phyloP scores from a whole-genome alignment of 2,888 invertebrate species.

The Leptopilina myrica region DNA sequence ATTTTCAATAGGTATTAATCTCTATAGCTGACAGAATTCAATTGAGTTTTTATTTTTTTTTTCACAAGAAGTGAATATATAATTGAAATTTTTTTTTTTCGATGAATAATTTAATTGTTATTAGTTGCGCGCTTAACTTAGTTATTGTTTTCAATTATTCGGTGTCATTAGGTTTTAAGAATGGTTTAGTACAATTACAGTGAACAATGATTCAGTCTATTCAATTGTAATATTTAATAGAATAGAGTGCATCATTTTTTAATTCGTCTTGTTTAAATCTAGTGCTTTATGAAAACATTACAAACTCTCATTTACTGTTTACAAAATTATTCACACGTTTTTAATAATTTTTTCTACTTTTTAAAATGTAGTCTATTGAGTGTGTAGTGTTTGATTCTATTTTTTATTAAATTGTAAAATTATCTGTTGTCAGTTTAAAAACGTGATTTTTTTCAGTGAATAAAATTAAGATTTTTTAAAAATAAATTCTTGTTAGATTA shows the following conservation, averaged over 20 bases:
- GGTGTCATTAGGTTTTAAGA: neutral
- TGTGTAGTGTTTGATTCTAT: neutral
- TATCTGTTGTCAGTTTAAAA: too few relatives aligned
- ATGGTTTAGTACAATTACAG: conserved; percentile 1
- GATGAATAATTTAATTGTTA: neutral
- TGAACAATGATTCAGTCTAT: conserved; percentile 21
- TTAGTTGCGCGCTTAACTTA: neutral
- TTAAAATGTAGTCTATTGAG: too few relatives aligned
- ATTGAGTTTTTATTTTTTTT: too few relatives aligned
- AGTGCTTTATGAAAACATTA: neutral
- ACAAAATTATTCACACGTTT: too few relatives aligned
- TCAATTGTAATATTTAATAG: conserved; percentile 12
- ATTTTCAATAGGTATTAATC: too few relatives aligned
- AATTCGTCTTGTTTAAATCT: neutral
- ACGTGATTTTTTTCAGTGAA: neutral
- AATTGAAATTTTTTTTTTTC: too few relatives aligned
- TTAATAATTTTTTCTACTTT: too few relatives aligned
- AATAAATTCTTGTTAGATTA: too few relatives aligned
- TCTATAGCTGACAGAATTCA: too few relatives aligned
- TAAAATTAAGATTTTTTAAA: neutral
- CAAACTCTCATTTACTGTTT: neutral
- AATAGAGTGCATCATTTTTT: conserved; percentile 1
- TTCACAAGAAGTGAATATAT: too few relatives aligned
- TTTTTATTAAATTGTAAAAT: neutral
- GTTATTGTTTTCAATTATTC: neutral